Base-by-base conservation (phyloP, 30 jellyfish, hydroid and myxozoan species). In the Morbakka virulenta region DNA sequence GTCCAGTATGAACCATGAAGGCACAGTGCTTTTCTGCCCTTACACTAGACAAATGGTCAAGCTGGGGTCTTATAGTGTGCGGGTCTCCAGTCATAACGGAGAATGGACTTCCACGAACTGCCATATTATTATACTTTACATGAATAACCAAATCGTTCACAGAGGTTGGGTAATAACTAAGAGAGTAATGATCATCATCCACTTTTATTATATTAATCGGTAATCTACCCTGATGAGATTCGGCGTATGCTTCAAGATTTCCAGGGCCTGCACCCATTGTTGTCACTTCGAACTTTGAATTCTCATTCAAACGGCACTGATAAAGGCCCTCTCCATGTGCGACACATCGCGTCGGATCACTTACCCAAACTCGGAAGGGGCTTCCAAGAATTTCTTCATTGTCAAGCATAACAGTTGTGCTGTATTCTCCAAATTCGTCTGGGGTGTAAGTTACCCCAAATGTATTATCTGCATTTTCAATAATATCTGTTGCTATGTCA, bases 201-300 rank as follows among this genome's bases (percentile, higher is more conserved):
- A 68, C 12, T 35, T 73, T 50, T 23, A 6, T 35, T 20, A 92
- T 72, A 21, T 86, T 89, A 14, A 92, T 69, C 1, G 96, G 95
- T 26, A 85, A 57, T 21, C 77, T 51, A 33, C 68, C 86, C 4
- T 84, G 83, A 24, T 85, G 69, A 28, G 71, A 62, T 48, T 64
- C 89, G 64, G 88, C 89, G 73, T 61, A 51, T 2, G 92, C 93
- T 36, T 64, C 26, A 30, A 92, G 32, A 14, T 64, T 86, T n/a
- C 98, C 98, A 2, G 98, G 98, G 21, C 98, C 98, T 14, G 94
- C 98, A 21, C 96, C 98, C 20, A 69, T 74, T 32, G 98, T 86
- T 21, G 96, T 69, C 23, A 92, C 95, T 36, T 92, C 95, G 52
- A 92, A 92, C 23, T 62, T 23, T 0, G 91, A 75, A 12, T 79